Evolutionary conservation across 2,113 vertebrate species (phyloP), one percentile per base, ranked within the genome.

Genomic region (Scolopax mira): DNA sequence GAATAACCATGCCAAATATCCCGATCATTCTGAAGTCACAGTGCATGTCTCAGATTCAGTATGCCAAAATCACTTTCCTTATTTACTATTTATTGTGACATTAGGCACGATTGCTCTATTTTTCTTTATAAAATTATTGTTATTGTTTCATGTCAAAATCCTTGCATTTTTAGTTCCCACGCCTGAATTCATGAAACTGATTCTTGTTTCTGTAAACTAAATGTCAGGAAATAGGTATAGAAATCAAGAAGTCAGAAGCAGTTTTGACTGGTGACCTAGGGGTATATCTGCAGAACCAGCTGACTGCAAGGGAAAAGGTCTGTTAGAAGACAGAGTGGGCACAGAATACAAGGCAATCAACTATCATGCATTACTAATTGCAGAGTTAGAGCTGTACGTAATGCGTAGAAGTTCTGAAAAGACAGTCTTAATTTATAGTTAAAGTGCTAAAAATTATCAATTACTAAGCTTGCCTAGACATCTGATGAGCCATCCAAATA

Each of bases 151-250:
- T 33, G 58, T 33, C 11, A 70, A 78, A 84, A 85, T 69, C 27
- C 25, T 75, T 90, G 57, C 27, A 23, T 51, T 42, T 75, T 85
- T 44, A 48, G 37, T 60, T 75, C 51, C 48, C 9, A 58, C 64
- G 82, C 75, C 21, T 70, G 71, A 57, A 57, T 85, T 67, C 35
- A 23, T 51, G 49, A 75, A 44, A 51, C 18, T 61, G 31, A 49
- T 57, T 74, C 51, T 82, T 81, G 61, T n/a, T 42, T 42, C 44
- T 67, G 25, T 7, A 49, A 93, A 69, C 15, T 37, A 90, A 88
- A 71, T 52, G 31, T 64, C 57, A 96, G 94, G 61, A 95, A 97
- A 97, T 93, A 94, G 89, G 48, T 97, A 51, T 11, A 37, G 80
- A 82, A 96, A 97, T 92, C 92, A 42, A 55, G 89, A 75, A 57